Evolutionary conservation across 2,113 vertebrate species (phyloP), one percentile per base, ranked within the genome.

Genomic region (Epinephelus fuscoguttatus): DNA sequence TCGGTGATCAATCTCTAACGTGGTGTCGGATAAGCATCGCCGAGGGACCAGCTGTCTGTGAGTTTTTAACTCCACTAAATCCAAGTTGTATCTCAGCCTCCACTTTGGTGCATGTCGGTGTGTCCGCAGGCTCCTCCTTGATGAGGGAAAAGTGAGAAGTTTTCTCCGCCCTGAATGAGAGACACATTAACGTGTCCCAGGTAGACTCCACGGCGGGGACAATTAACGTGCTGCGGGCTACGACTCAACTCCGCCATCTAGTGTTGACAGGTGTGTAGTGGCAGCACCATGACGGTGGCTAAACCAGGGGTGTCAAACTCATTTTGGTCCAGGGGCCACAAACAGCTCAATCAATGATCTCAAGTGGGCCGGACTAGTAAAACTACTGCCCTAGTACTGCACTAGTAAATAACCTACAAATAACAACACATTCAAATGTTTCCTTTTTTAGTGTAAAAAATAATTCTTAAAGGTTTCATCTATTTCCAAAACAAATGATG

Each of bases 111-210:
- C 87, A 82, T 86, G 91, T 89, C 83, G 87, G 84, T 78, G 78
- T 68, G 80, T 87, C 75, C 86, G 73, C 55, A 88, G 75, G 91
- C 95, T 94, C 94, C 95, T 93, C 95, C 94, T 92, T 67, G 66
- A 76, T 73, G 33, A 73, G 78, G 40, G 80, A 81, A 84, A 84
- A 90, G 71, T 73, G 79, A 85, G 42, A 75, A 78, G 75, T 88
- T 86, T 53, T 73, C 91, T 91, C 95, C 95, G 90, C 94, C 94
- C 92, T 81, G 80, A 77, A 75, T 61, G 56, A 72, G 77, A 87
- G 33, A 70, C 73, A 52, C 59, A 89, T 90, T 70, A 91, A 88
- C 71, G 80, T 84, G 87, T 72, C 79, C 79, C 95, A 95, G 95
- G 94, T 95, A 91, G 82, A 89, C 62, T 37, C 55, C 63, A 37